Evolutionary conservation across 2,113 vertebrate species (phyloP), one percentile per base, ranked within the genome.

Genomic region (Cygnus atratus): DNA sequence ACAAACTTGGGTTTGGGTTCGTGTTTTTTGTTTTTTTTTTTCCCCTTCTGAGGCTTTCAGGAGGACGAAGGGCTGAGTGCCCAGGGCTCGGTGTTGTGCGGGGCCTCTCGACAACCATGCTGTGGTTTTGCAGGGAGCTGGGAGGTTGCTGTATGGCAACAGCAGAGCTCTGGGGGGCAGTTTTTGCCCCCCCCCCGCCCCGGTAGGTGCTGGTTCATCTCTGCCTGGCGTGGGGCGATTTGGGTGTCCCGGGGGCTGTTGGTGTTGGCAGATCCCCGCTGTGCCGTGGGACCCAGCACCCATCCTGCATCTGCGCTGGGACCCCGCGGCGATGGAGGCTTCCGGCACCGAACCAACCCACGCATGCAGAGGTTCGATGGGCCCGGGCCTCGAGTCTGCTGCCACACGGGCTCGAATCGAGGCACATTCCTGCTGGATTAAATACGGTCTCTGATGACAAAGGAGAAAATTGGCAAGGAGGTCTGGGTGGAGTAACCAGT

Each of bases 401-500:
- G 50, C 72, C 86, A 31, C 88, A 24, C 10, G 0, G 43, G 43
- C 66, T 67, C 19, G 4, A 29, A 92, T 13, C 57, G 2, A 58
- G 82, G 61, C 61, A 1, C 95, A 82, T 97, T 97, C 95, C 95
- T 97, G 89, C 87, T 9, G 16, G 93, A 96, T 97, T 95, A 97
- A 97, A 95, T 41, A 57, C 20, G 8, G 31, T 59, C 84, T 66
- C 86, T 68, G 88, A 97, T 96, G 95, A 95, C 97, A 97, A 95
- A 95, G 98, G 96, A 88, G 41, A 84, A 67, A 92, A 91, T 92
- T 98, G 97, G 96, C 97, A 67, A 76, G 94, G 89, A 96, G 94
- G 84, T 95, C 84, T 91, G 97, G 97, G 97, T 83, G 91, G 96
- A 93, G 97, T 67, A 96, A 97, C 96, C 96, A 90, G 61, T 95